phyloP scores from a whole-genome alignment of 2,888 invertebrate species.

The Tipula helvola region DNA sequence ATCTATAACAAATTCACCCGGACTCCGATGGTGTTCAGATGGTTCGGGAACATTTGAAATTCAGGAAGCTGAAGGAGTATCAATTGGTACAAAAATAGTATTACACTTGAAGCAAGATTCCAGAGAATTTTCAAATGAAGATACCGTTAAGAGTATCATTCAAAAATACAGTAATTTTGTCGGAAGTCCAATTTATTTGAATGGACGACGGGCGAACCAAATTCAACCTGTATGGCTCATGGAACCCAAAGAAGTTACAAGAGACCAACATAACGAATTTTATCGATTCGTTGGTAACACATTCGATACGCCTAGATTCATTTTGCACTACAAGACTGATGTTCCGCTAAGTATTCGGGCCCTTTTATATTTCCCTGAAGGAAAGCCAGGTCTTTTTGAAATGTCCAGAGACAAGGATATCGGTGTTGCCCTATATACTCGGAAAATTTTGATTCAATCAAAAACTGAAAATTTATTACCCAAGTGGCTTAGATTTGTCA shows the following conservation, averaged over 20 bases:
- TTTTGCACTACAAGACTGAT: slow-evolving; percentile 68
- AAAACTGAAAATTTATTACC: slow-evolving; percentile 84
- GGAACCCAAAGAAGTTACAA: slow-evolving; percentile 76
- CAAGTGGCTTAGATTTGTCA: slow-evolving; percentile 90
- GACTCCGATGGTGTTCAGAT: slow-evolving; percentile 81
- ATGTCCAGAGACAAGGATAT: slow-evolving; percentile 73
- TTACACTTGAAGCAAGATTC: slow-evolving; percentile 78
- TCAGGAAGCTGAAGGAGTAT: slow-evolving; percentile 69
- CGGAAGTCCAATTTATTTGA: slow-evolving; percentile 81
- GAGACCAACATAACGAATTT: slow-evolving; percentile 83
- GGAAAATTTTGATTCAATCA: slow-evolving; percentile 86
- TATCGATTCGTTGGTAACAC: slow-evolving; percentile 80
- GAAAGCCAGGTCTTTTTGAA: slow-evolving; percentile 84
- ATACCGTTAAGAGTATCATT: slow-evolving; percentile 72
- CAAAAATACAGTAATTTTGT: slow-evolving; percentile 97
- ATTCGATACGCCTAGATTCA: slow-evolving; percentile 79
- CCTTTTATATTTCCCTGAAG: slow-evolving; percentile 86
- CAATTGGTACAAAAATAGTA: slow-evolving; percentile 86
- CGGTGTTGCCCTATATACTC: slow-evolving; percentile 81
- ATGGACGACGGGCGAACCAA: slow-evolving; percentile 78
- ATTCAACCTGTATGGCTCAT: slow-evolving; percentile 89
- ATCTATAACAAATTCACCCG: slow-evolving; percentile 48
- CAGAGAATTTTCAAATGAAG: slow-evolving; percentile 81
- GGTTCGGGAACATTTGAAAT: slow-evolving; percentile 86
- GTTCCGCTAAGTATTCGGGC: slow-evolving; percentile 85